phyloP scores from a whole-genome alignment of 2,113 vertebrate species.

The Cariama cristata region DNA sequence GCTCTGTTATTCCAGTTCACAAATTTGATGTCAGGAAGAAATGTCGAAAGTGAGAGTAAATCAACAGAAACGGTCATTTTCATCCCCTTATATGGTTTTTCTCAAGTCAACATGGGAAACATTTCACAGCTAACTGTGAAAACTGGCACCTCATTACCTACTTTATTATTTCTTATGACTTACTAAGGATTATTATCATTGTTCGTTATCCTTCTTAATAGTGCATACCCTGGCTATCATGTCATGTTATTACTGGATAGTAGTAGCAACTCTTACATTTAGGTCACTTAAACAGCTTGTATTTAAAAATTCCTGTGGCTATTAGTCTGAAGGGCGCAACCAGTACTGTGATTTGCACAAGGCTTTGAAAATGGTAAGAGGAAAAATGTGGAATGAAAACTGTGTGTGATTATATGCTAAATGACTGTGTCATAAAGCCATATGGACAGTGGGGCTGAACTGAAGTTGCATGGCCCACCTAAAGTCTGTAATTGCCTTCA shows the following conservation, averaged over 20 bases:
- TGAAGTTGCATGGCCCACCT: background rate
- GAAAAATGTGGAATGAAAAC: conserved; percentile 4
- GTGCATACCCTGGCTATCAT: background rate
- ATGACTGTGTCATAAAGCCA: background rate
- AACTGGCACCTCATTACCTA: conserved; percentile 39
- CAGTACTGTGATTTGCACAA: conserved; percentile 13
- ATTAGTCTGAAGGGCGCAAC: conserved; percentile 18
- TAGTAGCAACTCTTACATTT: conserved; percentile 12
- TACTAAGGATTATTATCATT: conserved; percentile 49
- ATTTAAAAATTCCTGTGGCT: conserved; percentile 32
- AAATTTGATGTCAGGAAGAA: conserved; percentile 17
- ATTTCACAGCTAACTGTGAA: conserved; percentile 43
- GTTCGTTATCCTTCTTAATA: conserved; percentile 21
- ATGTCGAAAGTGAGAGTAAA: background rate
- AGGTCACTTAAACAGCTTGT: conserved; percentile 39
- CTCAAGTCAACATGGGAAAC: conserved; percentile 26
- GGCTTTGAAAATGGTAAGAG: conserved; percentile 25
- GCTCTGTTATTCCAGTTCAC: background rate
- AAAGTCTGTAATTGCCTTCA: background rate
- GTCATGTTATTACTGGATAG: background rate
- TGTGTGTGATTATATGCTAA: background rate
- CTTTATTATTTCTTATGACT: conserved; percentile 58
- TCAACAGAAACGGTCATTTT: conserved; percentile 46
- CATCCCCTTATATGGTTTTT: background rate
- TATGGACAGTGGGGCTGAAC: background rate